Base-by-base conservation (phyloP, 1,140 invertebrate genomes). In the Zelostemma sp. region DNA sequence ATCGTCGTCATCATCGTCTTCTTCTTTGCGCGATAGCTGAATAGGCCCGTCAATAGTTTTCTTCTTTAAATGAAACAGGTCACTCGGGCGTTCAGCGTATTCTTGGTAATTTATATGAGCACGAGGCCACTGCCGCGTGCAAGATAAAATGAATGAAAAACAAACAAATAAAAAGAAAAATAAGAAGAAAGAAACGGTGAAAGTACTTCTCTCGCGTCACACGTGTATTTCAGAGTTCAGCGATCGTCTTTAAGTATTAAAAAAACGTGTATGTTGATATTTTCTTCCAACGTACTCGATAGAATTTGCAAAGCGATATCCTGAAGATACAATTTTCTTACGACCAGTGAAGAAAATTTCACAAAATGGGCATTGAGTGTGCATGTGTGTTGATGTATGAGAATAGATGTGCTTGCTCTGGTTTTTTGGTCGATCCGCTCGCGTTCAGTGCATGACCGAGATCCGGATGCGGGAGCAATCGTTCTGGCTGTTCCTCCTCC, bases 61-160 rank as follows among this genome's bases (percentile, higher is more conserved):
- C 73, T 77, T 82, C 71, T 74, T 80, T 79, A 68, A 78, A 76
- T 73, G 72, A 79, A 79, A 77, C 76, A 77, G 77, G 74, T 67
- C 77, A 70, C 47, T 71, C 77, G 69, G 64, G 70, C 61, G 54
- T 35, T 55, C 46, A 51, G 55, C 49, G 61, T 75, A 72, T 70
- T 70, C 19, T 3, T 33, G 12, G 40, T 48, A 54, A n/a, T n/a
- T n/a, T n/a, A n/a, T 46, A 48, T 18, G 58, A 16, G 53, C 14
- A 31, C 43, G 68, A 67, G 48, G 58, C 28, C 60, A 55, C 58
- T 62, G 48, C 25, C 56, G 15, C 48, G 19, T 47, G 18, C 15
- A 16, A 57, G 18, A 38, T 5, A 8, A 15, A 40, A 19, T 25
- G 6, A 2, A 50, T 11, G 21, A 45, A 25, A 31, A 43, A 33